Conservation (phyloP, 2,113 vertebrate species). For the Tyrannus savana region DNA sequence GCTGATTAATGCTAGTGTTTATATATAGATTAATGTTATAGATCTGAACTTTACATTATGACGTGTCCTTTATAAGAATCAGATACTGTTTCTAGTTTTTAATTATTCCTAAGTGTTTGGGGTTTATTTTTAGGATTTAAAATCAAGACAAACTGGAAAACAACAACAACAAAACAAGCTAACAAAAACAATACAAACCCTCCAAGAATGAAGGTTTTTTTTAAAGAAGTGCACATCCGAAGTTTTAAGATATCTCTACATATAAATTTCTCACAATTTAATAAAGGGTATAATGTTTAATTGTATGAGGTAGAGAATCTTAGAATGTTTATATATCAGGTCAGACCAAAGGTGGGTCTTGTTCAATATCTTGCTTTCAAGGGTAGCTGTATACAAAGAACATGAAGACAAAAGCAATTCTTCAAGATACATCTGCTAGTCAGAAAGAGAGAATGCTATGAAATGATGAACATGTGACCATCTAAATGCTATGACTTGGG, state of each 20-base stretch:
- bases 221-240: neutral
- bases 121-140: neutral
- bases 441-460: neutral
- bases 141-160: neutral
- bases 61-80: neutral
- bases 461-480: neutral
- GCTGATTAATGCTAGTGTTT: neutral
- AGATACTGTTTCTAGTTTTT: neutral
- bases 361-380: neutral
- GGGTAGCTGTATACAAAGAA: neutral
- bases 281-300: neutral
- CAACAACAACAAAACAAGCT: fast-evolving
- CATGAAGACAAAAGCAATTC: neutral
- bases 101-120: neutral
- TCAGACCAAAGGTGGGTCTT: neutral
- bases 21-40: neutral
- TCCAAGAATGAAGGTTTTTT: neutral
- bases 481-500: neutral
- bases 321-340: neutral
- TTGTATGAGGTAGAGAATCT: neutral
- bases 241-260: neutral
- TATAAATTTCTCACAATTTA: neutral
- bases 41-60: neutral
- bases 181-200: neutral
- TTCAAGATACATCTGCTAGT: neutral